Conservation (phyloP, 2,888 invertebrate genomes). For the Galerucella calmariensis region DNA sequence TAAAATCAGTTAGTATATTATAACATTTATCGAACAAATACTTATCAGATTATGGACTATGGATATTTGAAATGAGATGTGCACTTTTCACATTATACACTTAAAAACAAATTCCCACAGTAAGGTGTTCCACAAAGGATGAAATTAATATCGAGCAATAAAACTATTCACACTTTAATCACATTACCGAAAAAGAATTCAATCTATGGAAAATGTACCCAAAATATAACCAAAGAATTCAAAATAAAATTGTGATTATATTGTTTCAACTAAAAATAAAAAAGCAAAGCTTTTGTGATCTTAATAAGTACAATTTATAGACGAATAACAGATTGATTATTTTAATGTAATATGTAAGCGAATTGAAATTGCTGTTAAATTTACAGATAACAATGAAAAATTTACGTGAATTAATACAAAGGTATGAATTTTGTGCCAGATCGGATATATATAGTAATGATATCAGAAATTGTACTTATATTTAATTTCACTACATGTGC, state of each 20-base stretch:
- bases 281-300: not conserved
- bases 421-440: too few relatives aligned
- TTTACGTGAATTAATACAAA: too few relatives aligned
- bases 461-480: constrained; percentile 3
- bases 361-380: not conserved
- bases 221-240: not conserved
- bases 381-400: not conserved
- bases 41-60: constrained; percentile 34
- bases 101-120: constrained; percentile 20
- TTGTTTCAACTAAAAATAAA: not conserved
- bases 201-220: not conserved
- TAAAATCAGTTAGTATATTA: constrained; percentile 11
- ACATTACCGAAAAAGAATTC: not conserved
- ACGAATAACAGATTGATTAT: not conserved
- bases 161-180: not conserved
- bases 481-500: constrained; percentile 18
- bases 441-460: too few relatives aligned
- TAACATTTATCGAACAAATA: constrained; percentile 7
- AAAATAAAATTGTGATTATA: not conserved
- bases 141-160: not conserved
- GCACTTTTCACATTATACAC: constrained; percentile 23
- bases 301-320: constrained; percentile 4
- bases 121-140: constrained; percentile 25
- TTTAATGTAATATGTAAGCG: not conserved
- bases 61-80: constrained; percentile 16